Evolutionary conservation across 1,140 invertebrate species (phyloP).

Genomic region (Drosophila lacertosa): DNA sequence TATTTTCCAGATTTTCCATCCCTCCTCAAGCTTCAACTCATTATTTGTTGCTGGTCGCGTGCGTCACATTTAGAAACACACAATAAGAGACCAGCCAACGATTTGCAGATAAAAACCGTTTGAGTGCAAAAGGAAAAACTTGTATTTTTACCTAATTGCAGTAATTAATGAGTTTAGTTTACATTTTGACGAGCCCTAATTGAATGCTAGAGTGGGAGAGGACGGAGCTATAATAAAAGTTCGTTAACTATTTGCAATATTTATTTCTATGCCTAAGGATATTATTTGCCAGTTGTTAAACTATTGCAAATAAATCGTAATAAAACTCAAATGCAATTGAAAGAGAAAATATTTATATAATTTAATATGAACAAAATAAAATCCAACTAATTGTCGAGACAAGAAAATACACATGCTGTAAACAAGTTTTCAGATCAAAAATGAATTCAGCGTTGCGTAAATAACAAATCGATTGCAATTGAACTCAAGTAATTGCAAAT

Average conservation of each 20-base stretch:
- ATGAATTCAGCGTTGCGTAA: neutral
- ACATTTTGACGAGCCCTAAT: slow-evolving; percentile 46
- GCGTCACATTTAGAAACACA: slow-evolving; percentile 39
- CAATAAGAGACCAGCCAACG: slow-evolving; percentile 30
- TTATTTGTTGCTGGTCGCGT: slow-evolving; percentile 61
- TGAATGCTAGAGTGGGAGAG: slow-evolving; percentile 5
- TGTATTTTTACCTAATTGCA: slow-evolving; percentile 63
- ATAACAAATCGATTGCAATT: slow-evolving; percentile 7
- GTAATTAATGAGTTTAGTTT: slow-evolving; percentile 76
- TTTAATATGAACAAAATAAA: neutral
- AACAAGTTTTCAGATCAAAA: slow-evolving; percentile 4
- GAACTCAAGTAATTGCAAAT: slow-evolving; percentile 19
- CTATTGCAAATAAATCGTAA: too few species aligned
- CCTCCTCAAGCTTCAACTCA: neutral
- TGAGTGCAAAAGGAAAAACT: slow-evolving; percentile 34
- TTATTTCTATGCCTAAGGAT: neutral
- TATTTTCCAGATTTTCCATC: slow-evolving; percentile 8
- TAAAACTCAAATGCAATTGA: neutral
- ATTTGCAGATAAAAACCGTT: slow-evolving; percentile 60
- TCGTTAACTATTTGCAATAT: neutral
- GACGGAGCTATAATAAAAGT: neutral
- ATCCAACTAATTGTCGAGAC: slow-evolving; percentile 1
- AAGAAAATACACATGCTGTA: neutral
- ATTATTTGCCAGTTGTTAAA: too few species aligned
- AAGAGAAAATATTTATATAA: slow-evolving; percentile 3